A percentile compares a stretch with the other conserved stretches of the same genome.
Evolutionary conservation across 2,797 vertebrate genomes (phyloP).

Genomic region (Bryconaethiops microstoma): DNA sequence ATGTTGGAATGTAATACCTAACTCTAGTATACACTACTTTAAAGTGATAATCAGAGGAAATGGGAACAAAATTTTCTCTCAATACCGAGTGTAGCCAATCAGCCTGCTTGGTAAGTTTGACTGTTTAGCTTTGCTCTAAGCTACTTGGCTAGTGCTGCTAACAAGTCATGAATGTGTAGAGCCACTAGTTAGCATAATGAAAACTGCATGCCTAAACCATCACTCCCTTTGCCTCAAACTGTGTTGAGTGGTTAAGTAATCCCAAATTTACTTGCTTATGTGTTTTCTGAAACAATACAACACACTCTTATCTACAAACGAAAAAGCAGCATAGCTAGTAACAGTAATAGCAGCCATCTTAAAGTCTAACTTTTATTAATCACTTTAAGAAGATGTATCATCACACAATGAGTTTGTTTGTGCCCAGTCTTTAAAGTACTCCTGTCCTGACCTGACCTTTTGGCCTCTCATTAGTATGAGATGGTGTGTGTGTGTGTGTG

Average conservation of each 20-base stretch:
- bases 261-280: not conserved
- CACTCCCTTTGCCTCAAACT: not conserved
- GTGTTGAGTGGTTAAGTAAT: not conserved
- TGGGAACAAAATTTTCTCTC: too few relatives aligned
- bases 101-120: not conserved
- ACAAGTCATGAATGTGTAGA: not conserved
- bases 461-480: constrained; percentile 37
- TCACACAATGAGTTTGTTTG: constrained; percentile 8
- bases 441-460: constrained; percentile 40
- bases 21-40: too few relatives aligned
- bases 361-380: not conserved
- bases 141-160: not conserved
- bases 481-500: constrained; percentile 12
- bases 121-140: not conserved
- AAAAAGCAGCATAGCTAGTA: not conserved
- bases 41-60: too few relatives aligned
- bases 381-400: not conserved
- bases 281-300: not conserved
- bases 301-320: not conserved
- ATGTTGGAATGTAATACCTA: too few relatives aligned
- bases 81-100: too few relatives aligned
- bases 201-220: not conserved
- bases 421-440: constrained; percentile 28
- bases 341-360: not conserved
- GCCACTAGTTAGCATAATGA: not conserved